These are phyloP conservation scores for Harpegnathos saltator DNA, from an alignment of 1,140 invertebrate species.

Conservation along the genomic window DNA sequence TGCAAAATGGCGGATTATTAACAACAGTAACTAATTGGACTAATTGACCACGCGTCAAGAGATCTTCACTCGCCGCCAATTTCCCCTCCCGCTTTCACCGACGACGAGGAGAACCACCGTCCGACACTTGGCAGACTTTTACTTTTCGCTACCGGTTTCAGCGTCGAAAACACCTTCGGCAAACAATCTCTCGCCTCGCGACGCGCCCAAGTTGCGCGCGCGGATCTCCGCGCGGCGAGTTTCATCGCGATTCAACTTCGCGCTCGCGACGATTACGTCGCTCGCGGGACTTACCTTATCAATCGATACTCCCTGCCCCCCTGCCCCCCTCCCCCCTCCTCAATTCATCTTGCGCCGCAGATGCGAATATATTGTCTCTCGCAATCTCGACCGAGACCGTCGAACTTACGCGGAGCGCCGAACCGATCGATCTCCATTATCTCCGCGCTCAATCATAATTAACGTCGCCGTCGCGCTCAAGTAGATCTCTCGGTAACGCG, in stretches of 20 bases:
- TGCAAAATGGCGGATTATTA: too few species aligned
- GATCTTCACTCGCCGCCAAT: too few species aligned
- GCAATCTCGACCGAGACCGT: background rate
- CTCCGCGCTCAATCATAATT: conserved; percentile 19
- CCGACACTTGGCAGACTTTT: too few species aligned
- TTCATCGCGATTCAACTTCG: background rate
- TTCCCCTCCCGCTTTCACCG: too few species aligned
- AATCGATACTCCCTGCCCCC: background rate
- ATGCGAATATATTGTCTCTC: background rate
- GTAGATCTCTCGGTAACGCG: background rate
- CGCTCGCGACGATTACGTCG: background rate
- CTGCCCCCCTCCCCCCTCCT: too few species aligned
- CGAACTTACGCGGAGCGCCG: background rate
- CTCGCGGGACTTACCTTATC: background rate
- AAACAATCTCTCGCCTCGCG: too few species aligned
- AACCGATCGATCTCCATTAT: conserved; percentile 41
- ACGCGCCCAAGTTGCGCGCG: too few species aligned
- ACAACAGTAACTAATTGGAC: too few species aligned
- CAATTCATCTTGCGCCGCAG: background rate
- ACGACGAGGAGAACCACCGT: too few species aligned
- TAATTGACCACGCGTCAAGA: too few species aligned
- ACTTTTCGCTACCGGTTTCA: too few species aligned
- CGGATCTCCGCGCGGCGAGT: background rate
- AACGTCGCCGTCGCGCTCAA: conserved; percentile 28
- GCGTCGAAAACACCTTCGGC: too few species aligned